Evolutionary conservation across 2,113 vertebrate species (phyloP), one percentile per base, ranked within the genome.

Genomic region (Amblyopsis rosae): DNA sequence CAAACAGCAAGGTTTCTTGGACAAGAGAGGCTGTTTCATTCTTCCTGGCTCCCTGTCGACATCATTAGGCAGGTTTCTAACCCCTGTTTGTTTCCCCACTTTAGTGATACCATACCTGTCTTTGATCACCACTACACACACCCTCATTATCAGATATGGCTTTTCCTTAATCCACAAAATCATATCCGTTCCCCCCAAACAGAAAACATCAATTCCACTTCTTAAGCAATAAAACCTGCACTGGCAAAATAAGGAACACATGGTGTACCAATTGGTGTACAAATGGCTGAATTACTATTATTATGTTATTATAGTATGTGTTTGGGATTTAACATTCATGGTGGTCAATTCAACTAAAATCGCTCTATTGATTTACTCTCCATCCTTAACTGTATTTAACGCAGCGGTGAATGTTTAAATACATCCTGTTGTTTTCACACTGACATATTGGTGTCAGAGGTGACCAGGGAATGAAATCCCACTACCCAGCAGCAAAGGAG

Each of bases 1-100:
- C 70, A 77, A 82, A 72, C 70, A 80, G 72, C 65, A 59, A 67
- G 62, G 73, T 33, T 62, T 76, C 57, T n/a, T 41, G 66, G 56
- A 71, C 59, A 41, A 16, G n/a, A 65, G 47, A 72, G n/a, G 3
- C 61, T 15, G 6, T 19, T 19, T 33, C 41, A 8, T 17, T 9
- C 53, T 45, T 12, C 57, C 49, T 51, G 49, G 26, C 54, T 16
- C 54, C 17, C 16, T 6, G 62, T 26, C 45, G 11, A 58, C 49
- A 46, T 65, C 62, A 59, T 56, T 67, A 68, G 56, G 35, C 54
- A 70, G 46, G 17, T 62, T 69, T 15, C 51, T 16, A 51, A 68
- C 11, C 46, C 54, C 51, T 3, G 70, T 69, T 55, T 66, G 5
- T 55, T 53, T 70, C 47, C 41, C 35, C 6, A 6, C 33, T 51